phyloP scores from a whole-genome alignment of 1,140 invertebrate species.

The Cherax quadricarinatus region DNA sequence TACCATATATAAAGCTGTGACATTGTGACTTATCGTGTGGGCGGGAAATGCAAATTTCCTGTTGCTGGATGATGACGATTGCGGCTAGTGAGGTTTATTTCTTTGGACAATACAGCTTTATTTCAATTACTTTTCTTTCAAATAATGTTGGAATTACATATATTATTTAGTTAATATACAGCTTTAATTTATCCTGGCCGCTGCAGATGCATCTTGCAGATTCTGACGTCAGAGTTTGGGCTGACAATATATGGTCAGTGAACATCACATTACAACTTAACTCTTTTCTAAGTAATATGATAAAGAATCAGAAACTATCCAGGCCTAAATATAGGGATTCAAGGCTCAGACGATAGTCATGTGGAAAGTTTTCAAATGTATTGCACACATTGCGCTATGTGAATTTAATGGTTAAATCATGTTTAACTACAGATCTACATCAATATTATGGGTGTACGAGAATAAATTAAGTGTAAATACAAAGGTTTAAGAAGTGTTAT shows the following conservation, averaged over 20 bases:
- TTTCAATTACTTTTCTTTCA: neutral
- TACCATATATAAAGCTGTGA: neutral
- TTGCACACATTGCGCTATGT: neutral
- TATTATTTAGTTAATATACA: neutral
- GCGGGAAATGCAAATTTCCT: conserved; percentile 15
- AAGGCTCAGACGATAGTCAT: neutral
- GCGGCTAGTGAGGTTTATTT: neutral
- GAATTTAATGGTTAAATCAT: neutral
- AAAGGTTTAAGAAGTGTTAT: neutral
- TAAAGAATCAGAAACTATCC: neutral
- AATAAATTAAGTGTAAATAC: neutral
- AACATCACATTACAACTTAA: neutral
- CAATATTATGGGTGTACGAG: no score
- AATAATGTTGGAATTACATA: neutral
- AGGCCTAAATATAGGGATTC: neutral
- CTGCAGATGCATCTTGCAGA: conserved; percentile 17
- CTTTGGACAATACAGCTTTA: neutral
- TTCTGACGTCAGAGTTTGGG: neutral
- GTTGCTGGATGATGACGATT: neutral
- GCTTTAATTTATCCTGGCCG: neutral
- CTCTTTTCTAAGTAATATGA: neutral
- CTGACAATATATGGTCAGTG: neutral
- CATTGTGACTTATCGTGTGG: neutral
- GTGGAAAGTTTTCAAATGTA: neutral
- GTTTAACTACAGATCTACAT: no score